Base-by-base conservation (phyloP, 2,113 vertebrate species). In the Caracal caracal region DNA sequence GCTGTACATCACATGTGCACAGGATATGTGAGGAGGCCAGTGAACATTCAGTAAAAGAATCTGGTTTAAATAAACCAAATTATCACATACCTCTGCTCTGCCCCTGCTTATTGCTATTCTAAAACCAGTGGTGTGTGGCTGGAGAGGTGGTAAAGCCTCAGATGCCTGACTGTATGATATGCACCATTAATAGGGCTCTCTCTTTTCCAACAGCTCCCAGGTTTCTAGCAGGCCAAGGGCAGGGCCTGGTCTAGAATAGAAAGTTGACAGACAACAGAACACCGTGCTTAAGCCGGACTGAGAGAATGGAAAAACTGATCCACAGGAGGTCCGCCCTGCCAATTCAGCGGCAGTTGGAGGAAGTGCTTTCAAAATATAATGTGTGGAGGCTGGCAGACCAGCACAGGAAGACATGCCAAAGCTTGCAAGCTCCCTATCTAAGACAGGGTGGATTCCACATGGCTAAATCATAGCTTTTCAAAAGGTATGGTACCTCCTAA, bases 291-390 rank as follows among this genome's bases (percentile, higher is more conserved):
- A 43, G 26, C 89, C 93, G 56, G 88, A 93, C 70, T 96, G 95
- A 96, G 96, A 95, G 96, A 88, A 96, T 81, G 92, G 97, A 91
- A 97, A 98, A 93, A 84, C 59, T 98, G 97, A 98, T 71, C 75
- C 73, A 40, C 95, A 81, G 78, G 84, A 88, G 97, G 88, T 73
- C 84, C 35, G 85, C 89, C 93, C 93, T 97, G 93, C 97, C 96
- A 96, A 88, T 95, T 98, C 94, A 95, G 92, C 49, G n/a, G 82
- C 75, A 79, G 82, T 28, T 91, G 35, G 97, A 98, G 97, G 96
- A 95, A 98, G 94, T 20, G 19, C 80, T 98, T 97, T 94, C 87
- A 83, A 95, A 98, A 97, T 97, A 92, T 88, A 95, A 30, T 78
- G 61, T 63, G 61, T 35, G 73, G 95, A 97, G 97, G 97, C 91